phyloP scores from a whole-genome alignment of 2,888 invertebrate species.

The Limnephilus lunatus region DNA sequence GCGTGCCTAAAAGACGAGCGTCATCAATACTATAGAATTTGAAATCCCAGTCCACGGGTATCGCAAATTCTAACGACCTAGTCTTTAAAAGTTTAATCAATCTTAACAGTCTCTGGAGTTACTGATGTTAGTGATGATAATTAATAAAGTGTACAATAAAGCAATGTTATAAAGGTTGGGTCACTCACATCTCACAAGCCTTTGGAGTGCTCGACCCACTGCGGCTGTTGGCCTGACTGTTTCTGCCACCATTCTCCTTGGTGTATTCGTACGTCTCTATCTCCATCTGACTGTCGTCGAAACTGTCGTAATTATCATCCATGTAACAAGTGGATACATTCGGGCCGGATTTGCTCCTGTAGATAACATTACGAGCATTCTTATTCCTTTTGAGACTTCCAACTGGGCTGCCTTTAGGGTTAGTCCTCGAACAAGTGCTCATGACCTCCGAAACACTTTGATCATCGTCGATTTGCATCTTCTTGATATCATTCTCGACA shows the following conservation, averaged over 20 bases:
- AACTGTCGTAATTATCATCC: slow-evolving; percentile 72
- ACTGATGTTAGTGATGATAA: too few species aligned
- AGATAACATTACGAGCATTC: slow-evolving; percentile 60
- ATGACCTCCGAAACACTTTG: slow-evolving; percentile 42
- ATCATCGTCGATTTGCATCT: slow-evolving; percentile 53
- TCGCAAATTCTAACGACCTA: too few species aligned
- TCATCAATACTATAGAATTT: too few species aligned
- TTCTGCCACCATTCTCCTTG: slow-evolving; percentile 39
- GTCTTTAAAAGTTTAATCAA: too few species aligned
- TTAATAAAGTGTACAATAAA: too few species aligned
- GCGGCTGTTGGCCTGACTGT: slow-evolving; percentile 42
- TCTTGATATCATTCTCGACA: slow-evolving; percentile 58
- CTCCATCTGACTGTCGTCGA: slow-evolving; percentile 69
- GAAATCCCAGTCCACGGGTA: too few species aligned
- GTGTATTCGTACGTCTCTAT: slow-evolving; percentile 58
- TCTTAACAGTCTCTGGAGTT: too few species aligned
- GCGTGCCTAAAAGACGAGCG: too few species aligned
- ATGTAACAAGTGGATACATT: slow-evolving; percentile 68
- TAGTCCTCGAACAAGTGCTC: slow-evolving; percentile 12
- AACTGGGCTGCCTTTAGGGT: slow-evolving; percentile 51
- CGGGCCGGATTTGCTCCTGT: slow-evolving; percentile 65
- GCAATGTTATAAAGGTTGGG: background rate
- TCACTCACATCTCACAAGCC: slow-evolving; percentile 57
- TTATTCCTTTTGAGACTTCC: slow-evolving; percentile 62
- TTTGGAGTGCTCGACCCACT: slow-evolving; percentile 64